Base-by-base conservation (phyloP, 2,888 invertebrate genomes). In the Hesperia comma region DNA sequence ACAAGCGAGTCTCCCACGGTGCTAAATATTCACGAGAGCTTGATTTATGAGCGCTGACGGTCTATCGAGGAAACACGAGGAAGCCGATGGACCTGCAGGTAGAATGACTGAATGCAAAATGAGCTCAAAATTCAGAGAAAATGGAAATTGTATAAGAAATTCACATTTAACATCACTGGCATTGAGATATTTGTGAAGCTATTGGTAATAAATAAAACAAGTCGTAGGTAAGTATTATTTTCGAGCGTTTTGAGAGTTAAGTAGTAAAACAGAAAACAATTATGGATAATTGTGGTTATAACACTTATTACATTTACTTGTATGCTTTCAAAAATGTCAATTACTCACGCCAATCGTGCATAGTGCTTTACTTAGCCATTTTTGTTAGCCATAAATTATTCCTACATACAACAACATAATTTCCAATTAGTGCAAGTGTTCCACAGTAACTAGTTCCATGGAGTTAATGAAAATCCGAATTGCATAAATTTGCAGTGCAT, bases 11-110 rank as follows among this genome's bases (percentile, higher is more conserved):
- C 68, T 61, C 58, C 58, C 64, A 62, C 68, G 61, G 76, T 81
- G 73, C 71, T 84, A 83, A 83, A 85, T 86, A 86, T 86, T 84
- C 85, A 84, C 76, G 71, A 77, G 75, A 69, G 70, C 75, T 76
- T 82, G 79, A 82, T 77, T 68, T 70, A 64, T 49, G 53, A 43
- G 55, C 60, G 37, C 51, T 21, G 46, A 43, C 57, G 56, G 55
- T 61, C 54, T 58, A 58, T 49, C 53, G 33, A 61, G 46, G 46
- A 46, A 51, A 61, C 55, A 62, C 66, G 43, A 67, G 66, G 58
- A 69, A 69, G 55, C 40, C 40, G 53, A 53, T 54, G 53, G 37
- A 58, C 41, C 53, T 43, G 64, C 58, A 33, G 49, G 1, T 49
- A 26, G 32, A 41, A 43, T 53, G 32, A 58, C 58, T 43, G 43